Evolutionary conservation across 1,140 invertebrate genomes (phyloP).

Genomic region (Conus betulinus): DNA sequence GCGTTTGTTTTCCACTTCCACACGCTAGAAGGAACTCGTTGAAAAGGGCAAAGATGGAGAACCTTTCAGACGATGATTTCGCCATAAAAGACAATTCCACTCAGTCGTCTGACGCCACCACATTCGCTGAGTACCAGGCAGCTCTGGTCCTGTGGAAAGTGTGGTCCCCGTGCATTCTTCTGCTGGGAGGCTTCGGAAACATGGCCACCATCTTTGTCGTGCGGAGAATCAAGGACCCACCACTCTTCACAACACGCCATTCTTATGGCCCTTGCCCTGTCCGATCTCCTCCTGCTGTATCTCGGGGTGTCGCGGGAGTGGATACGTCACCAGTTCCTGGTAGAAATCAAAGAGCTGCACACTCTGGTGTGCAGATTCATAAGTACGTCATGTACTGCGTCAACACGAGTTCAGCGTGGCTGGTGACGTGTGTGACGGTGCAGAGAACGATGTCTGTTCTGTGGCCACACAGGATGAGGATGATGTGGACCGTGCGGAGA

Average conservation of each 20-base stretch:
- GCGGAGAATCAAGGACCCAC: background rate
- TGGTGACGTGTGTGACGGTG: background rate
- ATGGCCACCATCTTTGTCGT: constrained; percentile 13
- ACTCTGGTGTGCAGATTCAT: background rate
- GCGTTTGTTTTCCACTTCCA: too few species aligned
- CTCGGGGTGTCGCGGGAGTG: background rate
- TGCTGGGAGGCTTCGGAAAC: constrained; percentile 14
- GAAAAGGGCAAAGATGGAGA: too few species aligned
- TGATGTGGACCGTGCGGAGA: background rate
- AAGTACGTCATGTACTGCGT: background rate
- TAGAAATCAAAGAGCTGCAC: background rate
- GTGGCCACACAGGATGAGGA: constrained; percentile 1
- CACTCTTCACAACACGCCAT: background rate
- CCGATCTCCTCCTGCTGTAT: background rate
- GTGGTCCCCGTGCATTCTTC: constrained; percentile 8
- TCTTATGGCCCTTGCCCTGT: background rate
- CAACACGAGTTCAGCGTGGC: background rate
- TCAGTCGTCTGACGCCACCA: too few species aligned
- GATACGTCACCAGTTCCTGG: background rate
- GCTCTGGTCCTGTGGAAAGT: too few species aligned
- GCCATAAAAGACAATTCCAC: too few species aligned
- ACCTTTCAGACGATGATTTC: too few species aligned
- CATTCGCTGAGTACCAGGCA: too few species aligned
- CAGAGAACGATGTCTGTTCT: constrained; percentile 6
- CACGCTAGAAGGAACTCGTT: too few species aligned